Base-by-base conservation (phyloP, 1,140 invertebrate genomes). In the Drosophila subobscura region DNA sequence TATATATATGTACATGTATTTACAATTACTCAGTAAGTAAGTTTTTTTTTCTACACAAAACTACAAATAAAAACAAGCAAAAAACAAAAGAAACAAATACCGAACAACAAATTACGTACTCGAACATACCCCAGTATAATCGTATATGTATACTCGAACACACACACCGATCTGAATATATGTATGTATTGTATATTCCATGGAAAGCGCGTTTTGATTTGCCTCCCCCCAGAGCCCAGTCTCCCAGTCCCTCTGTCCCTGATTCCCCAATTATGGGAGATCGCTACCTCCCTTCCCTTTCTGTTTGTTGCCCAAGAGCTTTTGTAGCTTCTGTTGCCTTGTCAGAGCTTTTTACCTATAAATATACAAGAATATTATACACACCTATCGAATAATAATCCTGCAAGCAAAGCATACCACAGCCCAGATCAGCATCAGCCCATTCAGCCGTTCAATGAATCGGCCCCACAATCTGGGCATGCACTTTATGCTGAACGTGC, bases 261-360 rank as follows among this genome's bases (percentile, higher is more conserved):
- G 1, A n/a, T 20, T 8, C 33, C 49, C 5, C 12, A 12, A 64
- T 55, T 46, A 29, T 49, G 42, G 40, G 61, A 66, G 49, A 47
- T 47, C 29, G 49, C 61, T 33, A 2, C 7, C 37, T 47, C 29
- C 49, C 61, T 23, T 4, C 7, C 37, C 53, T 37, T 66, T 29
- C 14, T 27, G 25, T 60, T 60, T 3, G 8, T 51, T 33, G 37
- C 64, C 64, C 12, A 45, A 55, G 84, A 81, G 81, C 83, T 85
- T 83, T 64, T 85, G 64, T 85, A 77, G 81, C 81, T 81, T 85
- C 56, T 86, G 81, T 85, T 85, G 80, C 80, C 80, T 86, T 85
- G 73, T 77, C 83, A 86, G 81, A 85, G 80, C 80, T 85, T 85
- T 85, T 86, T 81, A 81, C 73, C 77, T 71, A 60, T 67, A 47